These are phyloP conservation scores for Plagiodera versicolora DNA, from an alignment of 2,888 invertebrate genomes.

Conservation along the genomic window DNA sequence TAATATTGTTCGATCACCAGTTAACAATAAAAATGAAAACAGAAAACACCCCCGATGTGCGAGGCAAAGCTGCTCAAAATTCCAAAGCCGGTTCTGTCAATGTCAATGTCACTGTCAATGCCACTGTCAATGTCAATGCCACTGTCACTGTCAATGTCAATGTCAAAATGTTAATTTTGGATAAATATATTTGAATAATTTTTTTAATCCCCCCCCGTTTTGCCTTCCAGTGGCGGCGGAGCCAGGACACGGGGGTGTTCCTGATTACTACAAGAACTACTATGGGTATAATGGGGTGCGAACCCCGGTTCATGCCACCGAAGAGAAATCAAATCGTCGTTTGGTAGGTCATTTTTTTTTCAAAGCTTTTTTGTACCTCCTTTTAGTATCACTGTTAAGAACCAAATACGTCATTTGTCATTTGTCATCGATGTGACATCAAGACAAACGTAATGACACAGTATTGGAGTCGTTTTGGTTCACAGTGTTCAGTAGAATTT, in stretches of 20 bases:
- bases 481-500: background rate
- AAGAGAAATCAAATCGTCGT: slow-evolving; percentile 68
- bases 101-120: slow-evolving; percentile 15
- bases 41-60: slow-evolving; percentile 54
- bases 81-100: slow-evolving; percentile 36
- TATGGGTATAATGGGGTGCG: slow-evolving; percentile 70
- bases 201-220: slow-evolving; percentile 44
- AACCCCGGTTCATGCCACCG: slow-evolving; percentile 60
- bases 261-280: slow-evolving; percentile 86
- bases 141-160: background rate
- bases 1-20: slow-evolving; percentile 37
- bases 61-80: slow-evolving; percentile 54
- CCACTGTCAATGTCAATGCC: background rate
- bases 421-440: no score
- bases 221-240: slow-evolving; percentile 80
- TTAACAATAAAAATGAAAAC: slow-evolving; percentile 27
- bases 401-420: background rate
- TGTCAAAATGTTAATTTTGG: slow-evolving; percentile 18
- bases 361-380: slow-evolving; percentile 16
- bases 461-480: background rate
- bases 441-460: no score
- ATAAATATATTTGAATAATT: slow-evolving; percentile 32
- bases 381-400: slow-evolving; percentile 9
- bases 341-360: slow-evolving; percentile 62
- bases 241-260: slow-evolving; percentile 75